These are phyloP conservation scores for Rhinogobius similis DNA, from an alignment of 2,113 vertebrate species.

Conservation along the genomic window DNA sequence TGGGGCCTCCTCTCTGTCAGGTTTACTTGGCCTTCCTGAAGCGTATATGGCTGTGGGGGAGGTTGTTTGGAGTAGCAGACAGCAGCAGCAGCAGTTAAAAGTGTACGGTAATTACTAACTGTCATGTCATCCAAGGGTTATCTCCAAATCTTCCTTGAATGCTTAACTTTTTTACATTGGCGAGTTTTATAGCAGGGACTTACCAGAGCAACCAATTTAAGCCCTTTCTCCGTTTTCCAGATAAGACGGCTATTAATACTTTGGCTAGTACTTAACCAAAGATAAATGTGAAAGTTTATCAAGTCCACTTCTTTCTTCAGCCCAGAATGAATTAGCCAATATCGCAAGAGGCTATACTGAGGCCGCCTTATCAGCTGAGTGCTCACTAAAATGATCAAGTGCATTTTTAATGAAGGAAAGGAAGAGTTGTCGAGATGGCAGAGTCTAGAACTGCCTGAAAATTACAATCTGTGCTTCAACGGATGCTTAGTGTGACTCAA, in stretches of 20 bases:
- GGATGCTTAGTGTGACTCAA: constrained; percentile 29
- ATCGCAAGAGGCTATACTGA: constrained; percentile 30
- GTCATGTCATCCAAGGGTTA: constrained; percentile 49
- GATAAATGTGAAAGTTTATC: constrained; percentile 61
- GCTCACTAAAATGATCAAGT: constrained; percentile 48
- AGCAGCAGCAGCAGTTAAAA: constrained; percentile 33
- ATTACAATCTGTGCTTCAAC: constrained; percentile 39
- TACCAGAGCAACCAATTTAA: constrained; percentile 59
- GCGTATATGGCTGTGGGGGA: background rate
- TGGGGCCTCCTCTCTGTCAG: constrained; percentile 46
- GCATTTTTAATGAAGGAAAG: constrained; percentile 50
- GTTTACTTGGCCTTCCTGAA: constrained; percentile 49
- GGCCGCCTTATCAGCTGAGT: constrained; percentile 57
- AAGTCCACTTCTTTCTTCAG: constrained; percentile 30
- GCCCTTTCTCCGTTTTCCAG: constrained; percentile 30
- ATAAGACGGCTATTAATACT: constrained; percentile 64
- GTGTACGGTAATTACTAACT: constrained; percentile 66
- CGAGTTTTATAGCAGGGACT: constrained; percentile 36
- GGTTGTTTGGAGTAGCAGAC: constrained; percentile 1
- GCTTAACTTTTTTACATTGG: constrained; percentile 24
- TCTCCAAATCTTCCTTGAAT: constrained; percentile 38
- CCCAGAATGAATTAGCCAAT: constrained; percentile 47
- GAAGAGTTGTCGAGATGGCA: constrained; percentile 26
- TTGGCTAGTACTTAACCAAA: constrained; percentile 42
- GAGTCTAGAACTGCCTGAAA: constrained; percentile 32